phyloP scores from a whole-genome alignment of 2,797 vertebrate genomes.

The Erithacus rubecula region DNA sequence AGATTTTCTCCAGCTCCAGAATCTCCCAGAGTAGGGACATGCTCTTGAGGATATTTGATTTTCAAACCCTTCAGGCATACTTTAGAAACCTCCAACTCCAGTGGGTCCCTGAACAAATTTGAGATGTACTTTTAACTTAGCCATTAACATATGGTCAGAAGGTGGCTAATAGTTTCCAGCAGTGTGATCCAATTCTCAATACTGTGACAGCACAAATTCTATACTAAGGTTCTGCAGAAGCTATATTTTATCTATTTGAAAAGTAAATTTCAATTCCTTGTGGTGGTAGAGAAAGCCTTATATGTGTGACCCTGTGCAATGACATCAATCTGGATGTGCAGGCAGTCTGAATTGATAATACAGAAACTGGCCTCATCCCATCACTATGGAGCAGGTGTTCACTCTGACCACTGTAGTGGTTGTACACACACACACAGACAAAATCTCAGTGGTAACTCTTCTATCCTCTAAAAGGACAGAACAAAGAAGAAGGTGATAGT shows the following conservation, averaged over 20 bases:
- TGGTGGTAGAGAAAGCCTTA: neutral
- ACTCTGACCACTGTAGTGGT: neutral
- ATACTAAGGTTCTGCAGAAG: neutral
- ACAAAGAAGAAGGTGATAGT: neutral
- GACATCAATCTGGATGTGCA: conserved; percentile 1
- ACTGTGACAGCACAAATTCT: neutral
- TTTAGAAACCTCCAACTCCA: conserved; percentile 46
- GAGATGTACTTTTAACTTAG: conserved; percentile 60
- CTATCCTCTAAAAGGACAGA: neutral
- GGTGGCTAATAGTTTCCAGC: conserved; percentile 66
- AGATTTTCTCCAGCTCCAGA: neutral
- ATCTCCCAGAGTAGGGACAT: neutral
- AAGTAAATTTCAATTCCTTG: neutral
- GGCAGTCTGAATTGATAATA: neutral
- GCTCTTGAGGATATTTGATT: neutral
- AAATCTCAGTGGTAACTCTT: neutral
- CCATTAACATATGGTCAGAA: conserved; percentile 46
- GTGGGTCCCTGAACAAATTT: conserved; percentile 43
- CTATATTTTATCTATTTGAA: neutral
- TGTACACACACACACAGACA: neutral
- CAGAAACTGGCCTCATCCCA: neutral
- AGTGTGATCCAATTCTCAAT: conserved; percentile 33
- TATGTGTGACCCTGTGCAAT: neutral
- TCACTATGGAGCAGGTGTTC: neutral
- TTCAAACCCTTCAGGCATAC: conserved; percentile 43